Base-by-base conservation (phyloP, 2,797 vertebrate genomes). In the Nyctalus aviator region DNA sequence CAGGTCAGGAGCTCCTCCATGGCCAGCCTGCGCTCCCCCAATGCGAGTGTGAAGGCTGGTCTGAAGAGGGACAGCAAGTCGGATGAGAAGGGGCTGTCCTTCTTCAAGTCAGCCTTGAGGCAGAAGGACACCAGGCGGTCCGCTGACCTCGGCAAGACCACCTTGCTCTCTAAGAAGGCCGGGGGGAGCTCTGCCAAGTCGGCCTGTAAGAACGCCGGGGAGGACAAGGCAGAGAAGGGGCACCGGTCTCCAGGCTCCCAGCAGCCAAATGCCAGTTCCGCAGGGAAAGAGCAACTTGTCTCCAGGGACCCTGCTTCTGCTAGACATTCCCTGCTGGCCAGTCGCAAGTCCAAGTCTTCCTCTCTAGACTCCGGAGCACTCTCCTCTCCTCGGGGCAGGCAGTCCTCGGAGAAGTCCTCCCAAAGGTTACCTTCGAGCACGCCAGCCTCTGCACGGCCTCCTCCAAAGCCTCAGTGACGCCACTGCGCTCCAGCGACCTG, bases 41-140 rank as follows among this genome's bases (percentile, higher is more conserved):
- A 98, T 1, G 94, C 97, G 0, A 98, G 98, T 1, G 85, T 97
- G 8, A 98, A 98, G 25, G 96, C 98, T 0, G 99, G 99, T 18
- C 93, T 99, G 90, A 99, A 99, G 97, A 98, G 99, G 77, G 98
- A 99, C 98, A 99, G 99, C 98, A 99, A 99, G 93, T 99, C 99
- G 0, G 99, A 99, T 84, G 99, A 99, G 69, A 99, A 99, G 84
- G 99, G 99, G 0, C 97, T 99, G 96, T 99, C 99, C 7, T 99
- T 99, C 97, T 99, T 99, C 96, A 99, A 99, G 96, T 99, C 98
- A 0, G 99, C 99, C 87, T 98, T 99, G 76, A 98, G 99, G 84
- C 99, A 99, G 97, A 99, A 99, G 97, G 99, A 99, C 96, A 99
- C 98, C 2, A 99, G 99, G 71, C 98, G 99, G 89, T 99, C 99